Evolutionary conservation across 2,113 vertebrate genomes (phyloP).

Genomic region (Oceanodroma tethys): DNA sequence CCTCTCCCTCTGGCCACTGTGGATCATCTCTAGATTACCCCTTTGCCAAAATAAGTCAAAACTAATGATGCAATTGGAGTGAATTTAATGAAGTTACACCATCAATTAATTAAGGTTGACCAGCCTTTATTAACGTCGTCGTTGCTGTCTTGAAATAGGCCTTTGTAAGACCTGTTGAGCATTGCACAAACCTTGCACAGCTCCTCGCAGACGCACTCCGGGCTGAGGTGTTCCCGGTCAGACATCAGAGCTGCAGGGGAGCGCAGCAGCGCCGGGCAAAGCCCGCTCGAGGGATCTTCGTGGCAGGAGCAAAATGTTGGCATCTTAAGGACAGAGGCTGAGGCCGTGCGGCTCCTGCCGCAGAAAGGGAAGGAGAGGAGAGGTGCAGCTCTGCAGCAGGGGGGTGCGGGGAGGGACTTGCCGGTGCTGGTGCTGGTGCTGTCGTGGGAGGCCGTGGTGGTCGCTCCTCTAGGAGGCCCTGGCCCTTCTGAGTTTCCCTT

Average conservation of each 20-base stretch:
- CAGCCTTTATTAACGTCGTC: background rate
- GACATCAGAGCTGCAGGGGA: accelerated
- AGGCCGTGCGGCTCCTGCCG: accelerated
- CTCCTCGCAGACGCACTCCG: accelerated
- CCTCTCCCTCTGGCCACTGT: background rate
- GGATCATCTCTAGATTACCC: background rate
- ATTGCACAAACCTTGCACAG: background rate
- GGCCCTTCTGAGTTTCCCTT: background rate
- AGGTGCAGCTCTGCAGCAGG: background rate
- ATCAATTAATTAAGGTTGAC: background rate
- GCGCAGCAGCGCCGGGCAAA: accelerated
- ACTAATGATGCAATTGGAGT: background rate
- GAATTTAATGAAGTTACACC: background rate
- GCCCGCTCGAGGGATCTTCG: accelerated
- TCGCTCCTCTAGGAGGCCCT: background rate
- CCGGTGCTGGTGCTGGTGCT: background rate
- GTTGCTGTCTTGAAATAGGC: background rate
- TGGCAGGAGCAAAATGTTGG: background rate
- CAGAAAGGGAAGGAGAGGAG: background rate
- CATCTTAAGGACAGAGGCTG: background rate
- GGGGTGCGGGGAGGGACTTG: background rate
- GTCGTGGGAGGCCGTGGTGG: accelerated
- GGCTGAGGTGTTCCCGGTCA: background rate
- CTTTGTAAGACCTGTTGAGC: background rate
- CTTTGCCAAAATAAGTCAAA: background rate